Evolutionary conservation across 2,888 invertebrate genomes (phyloP).

Genomic region (Pediacus dermestoides): DNA sequence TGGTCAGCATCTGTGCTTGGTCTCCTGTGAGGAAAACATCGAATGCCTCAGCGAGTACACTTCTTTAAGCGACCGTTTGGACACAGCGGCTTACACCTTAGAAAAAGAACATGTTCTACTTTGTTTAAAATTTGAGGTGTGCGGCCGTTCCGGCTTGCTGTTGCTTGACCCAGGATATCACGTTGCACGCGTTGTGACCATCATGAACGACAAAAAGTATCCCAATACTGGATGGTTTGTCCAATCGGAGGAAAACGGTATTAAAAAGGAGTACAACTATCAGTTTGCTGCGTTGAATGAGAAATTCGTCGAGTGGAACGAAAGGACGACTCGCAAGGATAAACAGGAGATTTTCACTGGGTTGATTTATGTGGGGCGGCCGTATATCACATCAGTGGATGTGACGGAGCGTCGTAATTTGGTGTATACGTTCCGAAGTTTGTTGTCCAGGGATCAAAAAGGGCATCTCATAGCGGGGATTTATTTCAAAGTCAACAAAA

Average conservation of each 20-base stretch:
- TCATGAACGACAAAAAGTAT: constrained; percentile 80
- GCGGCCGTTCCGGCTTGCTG: constrained; percentile 71
- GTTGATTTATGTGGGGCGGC: constrained; percentile 73
- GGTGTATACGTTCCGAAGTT: constrained; percentile 70
- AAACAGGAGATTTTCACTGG: constrained; percentile 58
- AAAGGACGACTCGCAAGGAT: constrained; percentile 67
- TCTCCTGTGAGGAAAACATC: constrained; percentile 86
- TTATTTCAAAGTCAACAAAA: constrained; percentile 72
- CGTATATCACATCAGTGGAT: constrained; percentile 76
- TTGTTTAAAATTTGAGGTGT: constrained; percentile 69
- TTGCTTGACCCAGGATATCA: constrained; percentile 91
- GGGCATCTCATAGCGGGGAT: constrained; percentile 80
- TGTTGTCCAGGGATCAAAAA: constrained; percentile 77
- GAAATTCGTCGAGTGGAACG: constrained; percentile 83
- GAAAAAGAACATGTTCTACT: constrained; percentile 89
- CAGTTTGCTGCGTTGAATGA: constrained; percentile 64
- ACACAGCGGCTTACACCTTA: constrained; percentile 57
- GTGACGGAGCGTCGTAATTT: constrained; percentile 87
- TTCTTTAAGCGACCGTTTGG: constrained; percentile 57
- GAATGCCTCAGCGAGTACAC: constrained; percentile 59
- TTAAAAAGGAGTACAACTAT: constrained; percentile 82
- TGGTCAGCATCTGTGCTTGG: constrained; percentile 64
- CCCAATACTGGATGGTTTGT: constrained; percentile 89
- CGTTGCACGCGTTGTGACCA: constrained; percentile 77
- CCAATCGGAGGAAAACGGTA: constrained; percentile 71